Evolutionary conservation across 2,888 invertebrate genomes (phyloP).

Genomic region (Dryococelus australis): DNA sequence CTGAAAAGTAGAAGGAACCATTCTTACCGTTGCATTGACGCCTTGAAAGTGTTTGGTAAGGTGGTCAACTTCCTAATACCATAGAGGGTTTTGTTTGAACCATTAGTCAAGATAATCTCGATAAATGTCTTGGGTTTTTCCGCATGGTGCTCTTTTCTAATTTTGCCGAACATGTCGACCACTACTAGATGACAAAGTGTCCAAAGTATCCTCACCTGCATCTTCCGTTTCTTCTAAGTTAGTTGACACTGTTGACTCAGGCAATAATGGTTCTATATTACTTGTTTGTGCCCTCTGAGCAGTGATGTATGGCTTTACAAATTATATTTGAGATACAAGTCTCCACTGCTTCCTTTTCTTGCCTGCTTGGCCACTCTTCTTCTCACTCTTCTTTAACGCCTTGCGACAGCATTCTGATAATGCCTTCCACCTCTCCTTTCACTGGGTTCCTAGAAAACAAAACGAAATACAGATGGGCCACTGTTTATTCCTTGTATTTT

Average conservation of each 20-base stretch:
- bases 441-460: background rate
- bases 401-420: background rate
- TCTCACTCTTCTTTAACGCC: slow-evolving; percentile 25
- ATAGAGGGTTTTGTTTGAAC: background rate
- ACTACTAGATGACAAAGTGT: background rate
- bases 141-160: too few relatives aligned
- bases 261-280: background rate
- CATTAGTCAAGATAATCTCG: background rate
- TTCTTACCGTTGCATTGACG: background rate
- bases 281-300: too few relatives aligned
- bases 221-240: too few relatives aligned
- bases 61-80: background rate
- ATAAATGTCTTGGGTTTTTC: background rate
- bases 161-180: background rate
- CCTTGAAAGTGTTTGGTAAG: slow-evolving; percentile 13
- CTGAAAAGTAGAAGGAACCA: background rate
- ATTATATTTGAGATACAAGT: slow-evolving; percentile 17
- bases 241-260: too few relatives aligned
- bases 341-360: background rate
- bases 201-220: too few relatives aligned
- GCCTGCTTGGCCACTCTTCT: background rate
- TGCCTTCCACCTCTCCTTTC: background rate
- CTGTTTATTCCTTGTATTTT: too few relatives aligned
- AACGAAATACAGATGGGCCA: background rate
- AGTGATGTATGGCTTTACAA: background rate